Evolutionary conservation across 1,140 invertebrate species (phyloP).

Genomic region (Drosophila ambigua): DNA sequence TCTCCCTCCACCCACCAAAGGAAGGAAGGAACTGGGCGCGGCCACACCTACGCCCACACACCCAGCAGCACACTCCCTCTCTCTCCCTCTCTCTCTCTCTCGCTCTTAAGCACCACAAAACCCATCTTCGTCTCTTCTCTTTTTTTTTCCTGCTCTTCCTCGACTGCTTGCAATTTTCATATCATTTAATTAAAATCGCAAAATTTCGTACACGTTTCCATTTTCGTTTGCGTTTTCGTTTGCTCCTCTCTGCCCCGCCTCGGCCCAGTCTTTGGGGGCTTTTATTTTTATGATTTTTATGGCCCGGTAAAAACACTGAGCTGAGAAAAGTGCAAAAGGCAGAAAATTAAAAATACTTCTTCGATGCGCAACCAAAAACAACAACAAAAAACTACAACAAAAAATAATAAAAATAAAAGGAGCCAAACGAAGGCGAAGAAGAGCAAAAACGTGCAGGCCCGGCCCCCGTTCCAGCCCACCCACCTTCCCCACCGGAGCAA

Average conservation of each 20-base stretch:
- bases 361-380: conserved; percentile 34
- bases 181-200: conserved; percentile 82
- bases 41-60: conserved; percentile 46
- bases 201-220: conserved; percentile 81
- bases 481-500: not conserved
- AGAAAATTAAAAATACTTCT: conserved; percentile 82
- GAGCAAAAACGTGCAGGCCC: conserved; percentile 16
- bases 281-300: conserved; percentile 80
- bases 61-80: conserved; percentile 2
- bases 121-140: conserved; percentile 37
- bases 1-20: conserved; percentile 3
- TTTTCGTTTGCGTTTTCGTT: conserved; percentile 39
- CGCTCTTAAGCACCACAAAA: too few species aligned
- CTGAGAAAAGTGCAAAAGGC: conserved; percentile 74
- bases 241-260: not conserved
- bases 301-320: conserved; percentile 70
- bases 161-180: conserved; percentile 71
- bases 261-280: conserved; percentile 23
- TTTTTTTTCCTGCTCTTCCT: conserved; percentile 28
- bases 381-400: conserved; percentile 25
- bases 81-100: not conserved
- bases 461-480: too few species aligned
- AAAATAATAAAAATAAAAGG: conserved; percentile 41
- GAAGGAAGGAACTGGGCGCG: conserved; percentile 39
- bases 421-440: conserved; percentile 34